phyloP scores from a whole-genome alignment of 2,888 invertebrate species.

The Odontomyia ornata region DNA sequence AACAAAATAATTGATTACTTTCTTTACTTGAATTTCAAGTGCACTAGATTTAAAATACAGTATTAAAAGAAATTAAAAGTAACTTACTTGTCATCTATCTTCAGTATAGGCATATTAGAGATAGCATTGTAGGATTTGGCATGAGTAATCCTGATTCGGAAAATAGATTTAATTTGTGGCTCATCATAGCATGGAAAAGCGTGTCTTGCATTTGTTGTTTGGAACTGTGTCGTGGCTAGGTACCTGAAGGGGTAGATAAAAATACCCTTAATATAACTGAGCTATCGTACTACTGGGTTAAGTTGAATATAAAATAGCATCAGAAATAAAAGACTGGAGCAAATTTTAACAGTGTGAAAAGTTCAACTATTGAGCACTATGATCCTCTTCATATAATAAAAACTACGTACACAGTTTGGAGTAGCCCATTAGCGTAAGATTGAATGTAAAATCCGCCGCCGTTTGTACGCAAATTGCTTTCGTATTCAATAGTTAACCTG shows the following conservation, averaged over 20 bases:
- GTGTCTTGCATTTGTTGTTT: slow-evolving; percentile 69
- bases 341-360: too few species aligned
- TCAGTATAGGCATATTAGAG: slow-evolving; percentile 53
- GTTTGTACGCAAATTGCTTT: slow-evolving; percentile 67
- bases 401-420: slow-evolving; percentile 40
- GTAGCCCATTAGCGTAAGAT: slow-evolving; percentile 59
- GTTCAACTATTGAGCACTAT: too few species aligned
- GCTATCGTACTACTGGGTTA: too few species aligned
- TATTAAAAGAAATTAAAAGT: not conserved
- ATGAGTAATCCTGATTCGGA: slow-evolving; percentile 70
- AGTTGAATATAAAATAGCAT: too few species aligned
- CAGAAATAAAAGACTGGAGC: too few species aligned
- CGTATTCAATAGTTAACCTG: slow-evolving; percentile 58
- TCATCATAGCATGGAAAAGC: slow-evolving; percentile 80
- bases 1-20: too few species aligned
- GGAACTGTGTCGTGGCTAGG: slow-evolving; percentile 71
- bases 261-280: too few species aligned
- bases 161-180: slow-evolving; percentile 72
- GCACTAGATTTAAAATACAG: too few species aligned
- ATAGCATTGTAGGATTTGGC: slow-evolving; percentile 57
- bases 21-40: too few species aligned
- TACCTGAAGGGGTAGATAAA: slow-evolving; percentile 34
- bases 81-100: slow-evolving; percentile 17
- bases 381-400: not conserved
- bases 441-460: slow-evolving; percentile 68